Evolutionary conservation across 2,113 vertebrate species (phyloP).

Genomic region (Tyto alba): DNA sequence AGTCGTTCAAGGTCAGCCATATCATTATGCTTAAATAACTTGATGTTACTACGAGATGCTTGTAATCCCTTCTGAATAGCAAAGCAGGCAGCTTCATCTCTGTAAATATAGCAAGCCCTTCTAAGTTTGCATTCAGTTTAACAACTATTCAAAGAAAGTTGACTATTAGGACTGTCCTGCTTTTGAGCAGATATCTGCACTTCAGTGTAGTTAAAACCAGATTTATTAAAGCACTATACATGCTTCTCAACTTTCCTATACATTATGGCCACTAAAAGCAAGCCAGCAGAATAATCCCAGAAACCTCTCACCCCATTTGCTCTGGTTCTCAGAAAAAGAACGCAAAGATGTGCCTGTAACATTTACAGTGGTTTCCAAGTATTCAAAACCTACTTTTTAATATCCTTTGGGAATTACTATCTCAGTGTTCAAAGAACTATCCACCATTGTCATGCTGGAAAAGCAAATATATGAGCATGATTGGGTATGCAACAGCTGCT

Average conservation of each 20-base stretch:
- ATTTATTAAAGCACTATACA: neutral
- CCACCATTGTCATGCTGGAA: neutral
- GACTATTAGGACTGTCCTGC: neutral
- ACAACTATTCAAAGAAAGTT: neutral
- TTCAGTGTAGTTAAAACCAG: neutral
- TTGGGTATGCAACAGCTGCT: neutral
- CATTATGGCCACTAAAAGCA: neutral
- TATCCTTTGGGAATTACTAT: neutral
- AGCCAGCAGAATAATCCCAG: neutral
- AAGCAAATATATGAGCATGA: neutral
- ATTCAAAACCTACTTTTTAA: neutral
- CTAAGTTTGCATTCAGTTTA: neutral
- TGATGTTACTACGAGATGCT: slow-evolving; percentile 93
- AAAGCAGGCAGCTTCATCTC: slow-evolving; percentile 94
- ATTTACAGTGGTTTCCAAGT: neutral
- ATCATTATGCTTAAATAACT: slow-evolving; percentile 96
- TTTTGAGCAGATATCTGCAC: neutral
- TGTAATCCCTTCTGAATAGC: slow-evolving; percentile 97
- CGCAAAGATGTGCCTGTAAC: neutral
- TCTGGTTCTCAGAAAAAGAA: neutral
- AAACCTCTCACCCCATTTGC: neutral
- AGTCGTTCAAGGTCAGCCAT: slow-evolving; percentile 90
- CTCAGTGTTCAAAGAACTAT: neutral
- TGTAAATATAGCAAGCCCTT: slow-evolving; percentile 54
- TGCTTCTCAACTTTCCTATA: neutral